Evolutionary conservation across 2,797 vertebrate species (phyloP).

Genomic region (Gouania willdenowi): DNA sequence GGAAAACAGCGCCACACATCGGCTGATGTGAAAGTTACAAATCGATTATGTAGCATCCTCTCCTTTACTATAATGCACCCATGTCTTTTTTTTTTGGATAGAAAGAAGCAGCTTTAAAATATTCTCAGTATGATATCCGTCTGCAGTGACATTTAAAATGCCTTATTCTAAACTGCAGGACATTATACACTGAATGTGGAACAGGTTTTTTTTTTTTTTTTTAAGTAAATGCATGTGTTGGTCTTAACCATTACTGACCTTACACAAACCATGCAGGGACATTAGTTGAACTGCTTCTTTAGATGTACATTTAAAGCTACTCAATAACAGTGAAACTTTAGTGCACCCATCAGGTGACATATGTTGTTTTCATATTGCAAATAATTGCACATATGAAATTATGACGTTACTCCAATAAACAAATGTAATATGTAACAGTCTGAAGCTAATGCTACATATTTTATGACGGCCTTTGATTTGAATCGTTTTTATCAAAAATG

Average conservation of each 20-base stretch:
- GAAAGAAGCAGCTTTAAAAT: no score
- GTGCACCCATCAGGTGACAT: no score
- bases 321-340: no score
- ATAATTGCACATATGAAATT: no score
- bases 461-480: no score
- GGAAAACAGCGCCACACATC: not conserved
- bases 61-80: not conserved
- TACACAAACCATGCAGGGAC: conserved; percentile 20
- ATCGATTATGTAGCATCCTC: conserved; percentile 3
- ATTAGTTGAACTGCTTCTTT: conserved; percentile 13
- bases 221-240: conserved; percentile 5
- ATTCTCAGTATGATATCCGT: conserved; percentile 17
- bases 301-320: conserved; percentile 2
- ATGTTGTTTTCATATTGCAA: no score
- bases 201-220: not conserved
- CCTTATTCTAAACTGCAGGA: conserved; percentile 48
- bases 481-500: no score
- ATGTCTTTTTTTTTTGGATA: conserved; percentile 1
- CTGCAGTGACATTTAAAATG: conserved; percentile 35
- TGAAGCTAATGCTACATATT: no score
- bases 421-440: no score
- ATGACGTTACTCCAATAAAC: no score
- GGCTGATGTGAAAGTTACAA: not conserved
- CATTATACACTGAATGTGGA: conserved; percentile 17
- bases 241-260: not conserved